Percentiles rank a stretch among this genome's conserved stretches.
Evolutionary conservation across 2,113 vertebrate genomes (phyloP).

Genomic region (Monopterus albus): DNA sequence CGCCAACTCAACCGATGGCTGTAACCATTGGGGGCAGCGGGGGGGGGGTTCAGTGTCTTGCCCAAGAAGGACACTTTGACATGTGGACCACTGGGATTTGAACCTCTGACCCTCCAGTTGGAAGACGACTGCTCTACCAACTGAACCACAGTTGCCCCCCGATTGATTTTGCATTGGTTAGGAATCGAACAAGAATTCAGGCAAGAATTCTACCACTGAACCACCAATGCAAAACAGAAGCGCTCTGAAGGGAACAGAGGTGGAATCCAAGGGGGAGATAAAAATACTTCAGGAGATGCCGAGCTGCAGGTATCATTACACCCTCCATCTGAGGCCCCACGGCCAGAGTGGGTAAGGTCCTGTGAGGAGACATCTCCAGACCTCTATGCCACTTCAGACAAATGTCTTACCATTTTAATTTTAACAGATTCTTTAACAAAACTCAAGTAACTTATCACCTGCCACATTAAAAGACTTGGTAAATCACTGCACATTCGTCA

Average conservation of each 20-base stretch:
- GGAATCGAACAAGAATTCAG: no score
- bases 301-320: conserved; percentile 80
- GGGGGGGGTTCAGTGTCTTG: no score
- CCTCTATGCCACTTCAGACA: background rate
- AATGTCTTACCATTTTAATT: background rate
- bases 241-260: conserved; percentile 51
- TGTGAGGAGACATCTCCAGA: conserved; percentile 7
- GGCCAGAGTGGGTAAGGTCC: conserved; percentile 18
- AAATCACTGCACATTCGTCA: background rate
- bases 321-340: conserved; percentile 55
- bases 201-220: no score
- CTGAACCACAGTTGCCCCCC: no score
- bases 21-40: no score
- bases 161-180: no score
- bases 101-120: no score
- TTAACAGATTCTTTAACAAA: background rate
- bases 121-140: no score
- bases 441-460: background rate
- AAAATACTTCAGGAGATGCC: conserved; percentile 74
- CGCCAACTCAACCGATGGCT: no score
- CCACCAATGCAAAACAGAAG: conserved; percentile 24
- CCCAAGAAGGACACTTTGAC: no score
- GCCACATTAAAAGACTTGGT: background rate
- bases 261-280: conserved; percentile 74
- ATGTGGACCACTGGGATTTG: no score